These are phyloP conservation scores for Chydorus sphaericus DNA, from an alignment of 2,888 invertebrate species.

Conservation along the genomic window DNA sequence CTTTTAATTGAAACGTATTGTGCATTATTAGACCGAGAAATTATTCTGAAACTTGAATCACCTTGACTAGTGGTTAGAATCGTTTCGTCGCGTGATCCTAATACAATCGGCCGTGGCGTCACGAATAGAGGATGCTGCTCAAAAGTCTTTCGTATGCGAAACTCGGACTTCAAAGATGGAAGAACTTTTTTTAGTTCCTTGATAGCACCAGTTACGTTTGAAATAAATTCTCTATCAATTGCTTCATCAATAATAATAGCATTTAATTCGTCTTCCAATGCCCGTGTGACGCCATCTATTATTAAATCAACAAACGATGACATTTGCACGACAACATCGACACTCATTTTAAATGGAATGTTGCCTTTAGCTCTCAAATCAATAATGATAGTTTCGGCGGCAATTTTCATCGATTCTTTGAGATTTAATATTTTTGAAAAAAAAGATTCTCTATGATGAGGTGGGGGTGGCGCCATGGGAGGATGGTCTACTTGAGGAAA, in stretches of 20 bases:
- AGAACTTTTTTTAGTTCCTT: neutral
- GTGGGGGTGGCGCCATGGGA: too few relatives aligned
- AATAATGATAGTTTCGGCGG: neutral
- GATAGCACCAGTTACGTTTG: neutral
- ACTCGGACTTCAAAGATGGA: neutral
- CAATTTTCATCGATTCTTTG: neutral
- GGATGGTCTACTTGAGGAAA: too few relatives aligned
- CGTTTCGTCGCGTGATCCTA: neutral
- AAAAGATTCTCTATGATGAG: too few relatives aligned
- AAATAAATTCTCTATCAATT: neutral
- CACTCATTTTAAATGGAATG: neutral
- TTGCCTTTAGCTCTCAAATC: neutral
- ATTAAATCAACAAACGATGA: neutral
- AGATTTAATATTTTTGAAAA: too few relatives aligned
- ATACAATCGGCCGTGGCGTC: neutral
- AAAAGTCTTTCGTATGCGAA: neutral
- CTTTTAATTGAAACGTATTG: neutral
- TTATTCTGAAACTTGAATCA: neutral
- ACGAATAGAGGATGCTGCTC: neutral
- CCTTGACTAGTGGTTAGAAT: neutral
- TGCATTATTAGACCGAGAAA: neutral
- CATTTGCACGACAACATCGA: neutral
- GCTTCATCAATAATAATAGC: neutral
- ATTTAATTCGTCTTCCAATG: neutral
- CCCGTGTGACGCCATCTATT: neutral